Conservation (phyloP, 2,113 vertebrate genomes). For the Ammodytes dubius region DNA sequence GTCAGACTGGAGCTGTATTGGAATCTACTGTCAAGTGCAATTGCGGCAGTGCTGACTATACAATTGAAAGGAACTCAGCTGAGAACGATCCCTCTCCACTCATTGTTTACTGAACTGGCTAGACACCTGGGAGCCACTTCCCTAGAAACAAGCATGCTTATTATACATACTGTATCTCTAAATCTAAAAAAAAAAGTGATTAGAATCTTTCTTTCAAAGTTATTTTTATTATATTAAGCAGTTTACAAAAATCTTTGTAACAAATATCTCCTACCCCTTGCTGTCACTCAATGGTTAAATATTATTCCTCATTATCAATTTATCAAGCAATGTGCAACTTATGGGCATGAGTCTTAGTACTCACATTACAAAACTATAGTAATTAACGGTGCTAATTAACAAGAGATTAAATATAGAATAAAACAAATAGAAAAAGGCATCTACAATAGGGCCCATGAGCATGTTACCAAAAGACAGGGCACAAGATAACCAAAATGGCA, state of each 20-base stretch:
- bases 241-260: too few species aligned
- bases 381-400: too few species aligned
- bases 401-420: background rate
- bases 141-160: slow-evolving; percentile 6
- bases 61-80: slow-evolving; percentile 8
- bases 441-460: background rate
- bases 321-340: too few species aligned
- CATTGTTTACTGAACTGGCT: slow-evolving; percentile 36
- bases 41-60: slow-evolving; percentile 4
- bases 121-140: slow-evolving; percentile 11
- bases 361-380: too few species aligned
- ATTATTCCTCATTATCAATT: too few species aligned
- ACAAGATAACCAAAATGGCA: background rate
- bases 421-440: background rate
- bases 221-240: too few species aligned
- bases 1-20: slow-evolving; percentile 37
- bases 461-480: background rate
- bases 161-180: background rate
- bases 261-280: too few species aligned
- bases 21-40: slow-evolving; percentile 55
- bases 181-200: slow-evolving; percentile 5
- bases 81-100: slow-evolving; percentile 21
- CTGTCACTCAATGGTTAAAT: too few species aligned
- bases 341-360: too few species aligned
- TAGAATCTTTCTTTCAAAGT: background rate